Evolutionary conservation across 1,140 invertebrate genomes (phyloP), one percentile per base, ranked within the genome.

Genomic region (Copidosoma floridanum): DNA sequence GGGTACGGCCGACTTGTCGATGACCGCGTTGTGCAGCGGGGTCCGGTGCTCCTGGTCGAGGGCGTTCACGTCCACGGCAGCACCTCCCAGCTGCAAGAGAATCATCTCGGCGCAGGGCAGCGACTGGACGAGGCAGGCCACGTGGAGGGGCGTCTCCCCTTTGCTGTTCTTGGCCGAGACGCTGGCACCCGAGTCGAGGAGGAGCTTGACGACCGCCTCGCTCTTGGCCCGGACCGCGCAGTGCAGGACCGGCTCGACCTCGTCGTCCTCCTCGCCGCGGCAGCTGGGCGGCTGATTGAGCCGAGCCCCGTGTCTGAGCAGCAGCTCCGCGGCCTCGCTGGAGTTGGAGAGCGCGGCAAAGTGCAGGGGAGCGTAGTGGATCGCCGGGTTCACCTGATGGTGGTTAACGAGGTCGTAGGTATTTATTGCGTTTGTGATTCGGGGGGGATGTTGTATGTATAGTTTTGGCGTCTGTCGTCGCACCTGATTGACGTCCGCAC

Each of bases 151-250:
- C 0, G 85, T 84, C 55, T 85, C 85, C 1, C 84, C 84, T 55
- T 81, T 74, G 12, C 81, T 74, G 63, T 86, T 86, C 52, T 79
- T 82, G 35, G 80, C 75, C 27, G 80, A 80, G 18, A 81, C 77
- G 64, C 85, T 83, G 2, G 85, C 85, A 2, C 85, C 85, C 44
- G 81, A 81, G 14, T 86, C 78, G 41, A 89, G 70, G 27, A 90
- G 69, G 21, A 88, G 66, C 35, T 82, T 77, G 2, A 85, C 82
- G 18, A 87, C 84, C 50, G 84, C 81, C 8, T 82, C 71, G 5
- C 82, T 78, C 61, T 80, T 80, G 11, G 81, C 79, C 64, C 83
- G 70, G 2, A 86, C 80, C 0, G 85, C 83, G 64, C 81, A 85
- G 57, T 85, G 84, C 3, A 86, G 74, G 7, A 84, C 78, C 27